phyloP scores from a whole-genome alignment of 2,888 invertebrate species.

The Noctua pronuba region DNA sequence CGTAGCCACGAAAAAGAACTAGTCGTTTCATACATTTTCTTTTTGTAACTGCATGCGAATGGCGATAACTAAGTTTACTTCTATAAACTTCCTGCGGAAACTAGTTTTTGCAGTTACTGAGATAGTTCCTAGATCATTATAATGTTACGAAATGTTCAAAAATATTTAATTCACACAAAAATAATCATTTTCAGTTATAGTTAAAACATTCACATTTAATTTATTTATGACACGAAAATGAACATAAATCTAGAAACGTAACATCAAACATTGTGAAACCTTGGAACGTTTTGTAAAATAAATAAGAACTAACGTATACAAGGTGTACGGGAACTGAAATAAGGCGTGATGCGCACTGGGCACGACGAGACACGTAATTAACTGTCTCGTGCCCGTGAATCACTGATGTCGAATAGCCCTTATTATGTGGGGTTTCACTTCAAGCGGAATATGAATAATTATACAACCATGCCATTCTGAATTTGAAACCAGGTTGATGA shows the following conservation, averaged over 20 bases:
- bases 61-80: no score
- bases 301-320: slow-evolving; percentile 45
- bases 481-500: not conserved
- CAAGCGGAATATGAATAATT: slow-evolving; percentile 7
- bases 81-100: not conserved
- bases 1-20: not conserved
- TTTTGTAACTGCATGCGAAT: not conserved
- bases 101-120: not conserved
- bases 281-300: slow-evolving; percentile 60
- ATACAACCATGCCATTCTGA: not conserved
- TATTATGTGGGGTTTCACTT: slow-evolving; percentile 21
- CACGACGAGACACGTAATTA: slow-evolving; percentile 38
- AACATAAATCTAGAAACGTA: slow-evolving; percentile 46
- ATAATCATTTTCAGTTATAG: slow-evolving; percentile 27
- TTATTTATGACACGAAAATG: slow-evolving; percentile 22
- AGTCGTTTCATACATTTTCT: not conserved
- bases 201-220: slow-evolving; percentile 10
- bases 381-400: slow-evolving; percentile 42
- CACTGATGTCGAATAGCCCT: slow-evolving; percentile 48
- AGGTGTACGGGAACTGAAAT: slow-evolving; percentile 50
- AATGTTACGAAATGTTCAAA: slow-evolving; percentile 3
- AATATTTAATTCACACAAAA: slow-evolving; percentile 24
- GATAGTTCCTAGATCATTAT: not conserved
- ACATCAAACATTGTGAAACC: slow-evolving; percentile 57
- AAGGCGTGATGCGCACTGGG: slow-evolving; percentile 54